These are phyloP conservation scores for Myrmecobius fasciatus DNA, from an alignment of 2,113 vertebrate species.

Conservation along the genomic window DNA sequence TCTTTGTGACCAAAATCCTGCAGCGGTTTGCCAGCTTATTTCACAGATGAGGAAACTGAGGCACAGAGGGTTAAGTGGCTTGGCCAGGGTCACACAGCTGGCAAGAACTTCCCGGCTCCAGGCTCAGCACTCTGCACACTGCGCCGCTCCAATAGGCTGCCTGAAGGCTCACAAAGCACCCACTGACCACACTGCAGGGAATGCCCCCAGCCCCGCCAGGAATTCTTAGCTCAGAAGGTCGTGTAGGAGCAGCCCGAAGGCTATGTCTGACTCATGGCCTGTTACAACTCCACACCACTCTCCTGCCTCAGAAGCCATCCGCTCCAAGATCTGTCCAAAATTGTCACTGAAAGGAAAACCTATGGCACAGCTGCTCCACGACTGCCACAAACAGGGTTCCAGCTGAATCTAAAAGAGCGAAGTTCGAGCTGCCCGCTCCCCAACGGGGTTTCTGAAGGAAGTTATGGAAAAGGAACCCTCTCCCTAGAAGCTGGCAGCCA, in stretches of 20 bases:
- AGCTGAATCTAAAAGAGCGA: background rate
- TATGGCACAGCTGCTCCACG: background rate
- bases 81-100: background rate
- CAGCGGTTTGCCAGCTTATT: background rate
- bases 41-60: background rate
- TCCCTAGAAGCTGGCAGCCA: background rate
- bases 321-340: background rate
- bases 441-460: background rate
- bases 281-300: background rate
- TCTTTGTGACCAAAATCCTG: background rate
- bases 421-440: background rate
- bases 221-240: background rate
- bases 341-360: background rate
- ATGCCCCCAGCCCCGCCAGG: background rate
- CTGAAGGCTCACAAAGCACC: background rate
- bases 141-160: too few relatives aligned
- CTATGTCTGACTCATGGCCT: background rate
- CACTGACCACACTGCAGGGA: background rate
- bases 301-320: background rate
- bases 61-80: background rate
- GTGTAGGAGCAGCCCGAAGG: too few relatives aligned
- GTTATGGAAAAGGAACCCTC: background rate
- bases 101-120: too few relatives aligned
- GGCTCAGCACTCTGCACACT: background rate
- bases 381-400: background rate